A percentile compares a stretch with the other conserved stretches of the same genome.
phyloP scores from a whole-genome alignment of 2,797 vertebrate species.

The Silurus lanzhouensis region DNA sequence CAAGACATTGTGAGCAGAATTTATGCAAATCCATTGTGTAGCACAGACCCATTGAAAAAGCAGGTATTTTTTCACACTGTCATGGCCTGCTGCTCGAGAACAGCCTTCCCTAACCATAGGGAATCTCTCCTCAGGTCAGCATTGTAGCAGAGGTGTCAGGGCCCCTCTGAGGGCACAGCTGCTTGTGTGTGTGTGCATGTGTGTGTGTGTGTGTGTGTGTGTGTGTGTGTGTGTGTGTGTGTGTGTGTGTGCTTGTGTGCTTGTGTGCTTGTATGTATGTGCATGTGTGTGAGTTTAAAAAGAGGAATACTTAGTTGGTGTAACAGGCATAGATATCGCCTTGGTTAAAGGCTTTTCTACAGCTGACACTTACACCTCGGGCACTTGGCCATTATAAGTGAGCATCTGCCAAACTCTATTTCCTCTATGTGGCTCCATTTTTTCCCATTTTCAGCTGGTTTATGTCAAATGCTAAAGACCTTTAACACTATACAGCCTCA shows the following conservation, averaged over 20 bases:
- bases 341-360: conserved; percentile 71
- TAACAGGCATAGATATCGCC: conserved; percentile 77
- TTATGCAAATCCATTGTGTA: conserved; percentile 49
- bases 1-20: conserved; percentile 39
- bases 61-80: conserved; percentile 42
- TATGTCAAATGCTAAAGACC: conserved; percentile 36
- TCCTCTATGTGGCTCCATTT: conserved; percentile 36
- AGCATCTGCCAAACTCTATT: conserved; percentile 71
- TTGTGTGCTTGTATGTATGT: background rate
- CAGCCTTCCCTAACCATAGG: conserved; percentile 44
- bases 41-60: conserved; percentile 39
- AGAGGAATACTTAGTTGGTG: conserved; percentile 54
- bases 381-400: conserved; percentile 78
- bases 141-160: conserved; percentile 54
- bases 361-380: conserved; percentile 78
- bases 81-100: conserved; percentile 45
- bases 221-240: background rate
- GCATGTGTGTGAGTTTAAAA: background rate
- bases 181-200: conserved; percentile 33
- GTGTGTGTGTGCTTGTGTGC: conserved; percentile 11
- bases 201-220: conserved; percentile 44
- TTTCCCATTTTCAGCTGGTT: conserved; percentile 60
- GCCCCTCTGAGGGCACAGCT: conserved; percentile 52
- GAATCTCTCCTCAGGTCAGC: conserved; percentile 55
- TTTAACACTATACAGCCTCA: background rate